phyloP scores from a whole-genome alignment of 2,888 invertebrate genomes.

The Toxonevra muliebris region DNA sequence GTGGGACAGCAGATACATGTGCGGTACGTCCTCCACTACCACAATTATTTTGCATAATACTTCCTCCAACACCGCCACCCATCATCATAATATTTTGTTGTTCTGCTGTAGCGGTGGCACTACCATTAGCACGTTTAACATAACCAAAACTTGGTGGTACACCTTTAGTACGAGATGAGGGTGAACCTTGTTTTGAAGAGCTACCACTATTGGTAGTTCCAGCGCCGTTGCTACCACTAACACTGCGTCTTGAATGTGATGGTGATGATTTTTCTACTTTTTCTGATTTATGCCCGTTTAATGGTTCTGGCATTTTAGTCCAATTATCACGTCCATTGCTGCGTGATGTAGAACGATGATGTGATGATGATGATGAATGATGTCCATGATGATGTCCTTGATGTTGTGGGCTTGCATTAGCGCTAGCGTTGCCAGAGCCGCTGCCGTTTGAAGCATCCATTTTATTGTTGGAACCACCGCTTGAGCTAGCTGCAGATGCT shows the following conservation, averaged over 20 bases:
- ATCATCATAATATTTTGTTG: constrained; percentile 62
- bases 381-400: constrained; percentile 35
- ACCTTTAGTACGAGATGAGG: constrained; percentile 71
- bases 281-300: constrained; percentile 57
- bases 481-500: constrained; percentile 60
- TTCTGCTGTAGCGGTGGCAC: constrained; percentile 66
- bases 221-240: constrained; percentile 61
- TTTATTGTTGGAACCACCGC: constrained; percentile 49
- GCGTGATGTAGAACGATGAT: constrained; percentile 54
- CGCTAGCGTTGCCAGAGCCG: constrained; percentile 35
- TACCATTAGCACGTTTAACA: constrained; percentile 78
- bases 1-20: constrained; percentile 85
- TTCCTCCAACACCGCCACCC: constrained; percentile 36
- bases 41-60: constrained; percentile 40
- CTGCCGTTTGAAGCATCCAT: constrained; percentile 48
- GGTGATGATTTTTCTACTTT: constrained; percentile 65
- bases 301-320: constrained; percentile 64
- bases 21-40: constrained; percentile 71
- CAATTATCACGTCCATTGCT: constrained; percentile 62
- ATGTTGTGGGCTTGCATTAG: constrained; percentile 43
- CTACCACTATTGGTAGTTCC: constrained; percentile 55
- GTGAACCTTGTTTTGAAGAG: constrained; percentile 57
- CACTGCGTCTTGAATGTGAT: constrained; percentile 60
- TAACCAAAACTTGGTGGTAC: constrained; percentile 88
- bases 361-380: constrained; percentile 33